Conservation (phyloP, 2,888 invertebrate genomes). For the Leucophenga montana region DNA sequence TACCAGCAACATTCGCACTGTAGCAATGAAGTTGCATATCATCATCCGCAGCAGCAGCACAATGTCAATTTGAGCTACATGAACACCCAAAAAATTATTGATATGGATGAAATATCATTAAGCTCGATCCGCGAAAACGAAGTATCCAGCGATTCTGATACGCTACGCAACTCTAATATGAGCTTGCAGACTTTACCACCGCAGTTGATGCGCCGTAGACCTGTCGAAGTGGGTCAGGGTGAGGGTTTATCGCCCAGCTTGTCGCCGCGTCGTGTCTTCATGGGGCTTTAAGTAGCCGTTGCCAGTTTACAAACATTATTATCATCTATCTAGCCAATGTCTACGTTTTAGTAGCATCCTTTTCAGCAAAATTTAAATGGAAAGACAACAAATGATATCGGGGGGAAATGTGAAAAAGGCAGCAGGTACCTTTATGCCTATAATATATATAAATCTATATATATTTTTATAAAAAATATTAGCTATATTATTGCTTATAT, state of each 20-base stretch:
- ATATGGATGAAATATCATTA: conserved; percentile 50
- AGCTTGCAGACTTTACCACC: conserved; percentile 37
- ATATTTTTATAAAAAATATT: too few species aligned
- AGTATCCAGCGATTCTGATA: conserved; percentile 50
- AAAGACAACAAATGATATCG: too few species aligned
- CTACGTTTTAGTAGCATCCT: too few species aligned
- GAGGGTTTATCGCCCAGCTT: conserved; percentile 26
- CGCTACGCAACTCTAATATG: conserved; percentile 45
- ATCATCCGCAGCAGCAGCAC: not conserved
- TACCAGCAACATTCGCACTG: conserved; percentile 32
- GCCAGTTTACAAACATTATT: too few species aligned
- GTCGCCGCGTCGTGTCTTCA: conserved; percentile 49
- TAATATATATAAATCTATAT: too few species aligned
- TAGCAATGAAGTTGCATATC: conserved; percentile 20
- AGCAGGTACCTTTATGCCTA: too few species aligned
- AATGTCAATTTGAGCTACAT: conserved; percentile 20
- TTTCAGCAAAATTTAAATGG: too few species aligned
- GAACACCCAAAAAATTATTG: conserved; percentile 26
- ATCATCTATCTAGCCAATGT: too few species aligned
- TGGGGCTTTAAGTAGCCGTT: conserved; percentile 32
- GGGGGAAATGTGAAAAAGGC: too few species aligned
- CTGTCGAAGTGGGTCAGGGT: conserved; percentile 29
- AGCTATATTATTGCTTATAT: too few species aligned
- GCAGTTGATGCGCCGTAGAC: conserved; percentile 15
- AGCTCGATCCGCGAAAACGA: conserved; percentile 43